Evolutionary conservation across 1,140 invertebrate species (phyloP), one percentile per base, ranked within the genome.

Genomic region (Plutomurus gul): DNA sequence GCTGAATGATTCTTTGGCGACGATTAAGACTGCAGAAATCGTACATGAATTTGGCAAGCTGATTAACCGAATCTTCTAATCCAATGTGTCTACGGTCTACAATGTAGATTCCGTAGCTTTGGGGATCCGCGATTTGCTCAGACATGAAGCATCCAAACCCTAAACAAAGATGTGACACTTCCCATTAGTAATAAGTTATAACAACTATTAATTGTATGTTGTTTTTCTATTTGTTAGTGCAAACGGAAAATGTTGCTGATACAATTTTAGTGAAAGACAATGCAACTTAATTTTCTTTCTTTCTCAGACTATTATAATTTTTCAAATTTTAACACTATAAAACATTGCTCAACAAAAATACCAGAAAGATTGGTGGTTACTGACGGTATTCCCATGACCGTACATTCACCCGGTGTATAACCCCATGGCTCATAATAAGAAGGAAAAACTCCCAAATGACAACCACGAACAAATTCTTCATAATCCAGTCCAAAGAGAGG

Each of bases 401-500:
- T 99, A 85, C 98, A 99, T 87, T 99, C 98, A 5, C 97, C 98
- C 1, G 98, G 98, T 0, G 98, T 99, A 87, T 99, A 99, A 1
- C 98, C 98, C 98, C 98, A 99, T 0, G 98, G 98, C 87, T 99
- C 98, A 86, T 99, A 99, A 86, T 99, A 99, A 1, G 96, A 99
- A 1, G 98, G 97, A 87, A 99, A 99, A 16, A 99, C 96, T 4
- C 97, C 97, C 77, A 99, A 89, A 89, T 99, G 98, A 85, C 98
- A 99, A 47, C 98, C 98, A 72, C 98, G 89, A 0, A 99, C 98
- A 88, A 99, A 99, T 85, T 99, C 98, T 87, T 99, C 97, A 86
- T 99, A 99, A 85, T 99, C 98, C 79, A 99, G 88, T 5, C 96
- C 96, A 88, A 99, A 97, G 6, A 99, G 88, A 0, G 98, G 98